Evolutionary conservation across 2,888 invertebrate genomes (phyloP).

Genomic region (Rhimphoctona megacephalus): DNA sequence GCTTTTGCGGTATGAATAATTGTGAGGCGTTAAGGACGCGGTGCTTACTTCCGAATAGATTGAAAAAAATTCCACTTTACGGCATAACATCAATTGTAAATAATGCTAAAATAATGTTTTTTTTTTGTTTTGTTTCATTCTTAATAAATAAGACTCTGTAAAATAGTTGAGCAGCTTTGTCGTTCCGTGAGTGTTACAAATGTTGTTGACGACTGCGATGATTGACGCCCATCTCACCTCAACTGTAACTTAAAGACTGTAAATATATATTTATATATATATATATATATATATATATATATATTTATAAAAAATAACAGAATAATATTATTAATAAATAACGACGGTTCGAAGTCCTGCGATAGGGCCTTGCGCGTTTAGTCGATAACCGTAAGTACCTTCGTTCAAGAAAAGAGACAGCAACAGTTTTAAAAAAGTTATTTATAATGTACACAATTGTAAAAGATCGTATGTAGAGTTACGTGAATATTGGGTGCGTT

Average conservation of each 20-base stretch:
- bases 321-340: background rate
- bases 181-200: conserved; percentile 26
- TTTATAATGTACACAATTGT: conserved; percentile 60
- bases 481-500: conserved; percentile 52
- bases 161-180: conserved; percentile 13
- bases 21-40: conserved; percentile 53
- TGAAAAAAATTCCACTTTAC: conserved; percentile 43
- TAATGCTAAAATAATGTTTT: conserved; percentile 40
- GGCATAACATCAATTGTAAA: conserved; percentile 53
- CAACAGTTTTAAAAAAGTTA: conserved; percentile 33
- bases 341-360: conserved; percentile 19
- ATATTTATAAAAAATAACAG: background rate
- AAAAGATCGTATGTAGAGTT: conserved; percentile 38
- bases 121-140: background rate
- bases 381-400: conserved; percentile 66
- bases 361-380: conserved; percentile 25
- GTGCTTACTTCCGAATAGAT: conserved; percentile 62
- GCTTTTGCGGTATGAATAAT: conserved; percentile 30
- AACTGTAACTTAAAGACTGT: conserved; percentile 65
- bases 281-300: conserved; percentile 30
- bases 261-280: conserved; percentile 53
- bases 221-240: conserved; percentile 23
- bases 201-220: conserved; percentile 39
- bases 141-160: conserved; percentile 34
- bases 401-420: conserved; percentile 36